Base-by-base conservation (phyloP, 2,113 vertebrate genomes). In the Rutilus rutilus region DNA sequence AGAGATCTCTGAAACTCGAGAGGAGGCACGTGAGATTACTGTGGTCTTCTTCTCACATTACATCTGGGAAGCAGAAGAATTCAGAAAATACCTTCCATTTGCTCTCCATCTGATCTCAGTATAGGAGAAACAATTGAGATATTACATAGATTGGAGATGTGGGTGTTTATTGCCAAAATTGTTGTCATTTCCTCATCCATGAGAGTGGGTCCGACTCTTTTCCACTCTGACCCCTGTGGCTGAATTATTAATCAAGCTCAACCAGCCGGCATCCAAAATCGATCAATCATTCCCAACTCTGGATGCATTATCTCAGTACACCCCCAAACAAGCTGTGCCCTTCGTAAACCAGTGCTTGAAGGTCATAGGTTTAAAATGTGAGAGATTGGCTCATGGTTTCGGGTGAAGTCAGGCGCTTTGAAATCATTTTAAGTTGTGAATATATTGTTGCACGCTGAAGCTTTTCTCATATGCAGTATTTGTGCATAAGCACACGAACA, bases 231-330 rank as follows among this genome's bases (percentile, higher is more conserved):
- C 21, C 62, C 36, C 78, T 33, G 45, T 36, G 10, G 17, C 8
- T 82, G 79, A 82, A 82, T 82, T 82, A 82, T 82, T 82, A 52
- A 82, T 69, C 79, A 25, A 45, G 15, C 62, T 50, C 42, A 4
- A 82, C 45, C 79, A 67, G 79, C 62, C 11, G 17, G 25, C 62
- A 82, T 82, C 62, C 45, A 69, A 69, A 82, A 82, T 82, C 79
- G 79, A 82, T 82, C 62, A 50, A 33, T 67, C 62, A 14, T 82
- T 21, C 45, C 62, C 79, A 25, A 7, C 78, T 82, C 62, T 36
- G 17, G 27, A 36, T 67, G 79, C 15, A 10, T 82, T 82, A 82
- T 82, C 62, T 69, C 33, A 27, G 50, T 67, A 50, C 42, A 45
- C 60, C 79, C 7, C 45, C 25, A 82, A 65, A 47, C 59, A 33